These are phyloP conservation scores for Chaetodon auriga DNA, from an alignment of 2,113 vertebrate genomes.

Conservation along the genomic window DNA sequence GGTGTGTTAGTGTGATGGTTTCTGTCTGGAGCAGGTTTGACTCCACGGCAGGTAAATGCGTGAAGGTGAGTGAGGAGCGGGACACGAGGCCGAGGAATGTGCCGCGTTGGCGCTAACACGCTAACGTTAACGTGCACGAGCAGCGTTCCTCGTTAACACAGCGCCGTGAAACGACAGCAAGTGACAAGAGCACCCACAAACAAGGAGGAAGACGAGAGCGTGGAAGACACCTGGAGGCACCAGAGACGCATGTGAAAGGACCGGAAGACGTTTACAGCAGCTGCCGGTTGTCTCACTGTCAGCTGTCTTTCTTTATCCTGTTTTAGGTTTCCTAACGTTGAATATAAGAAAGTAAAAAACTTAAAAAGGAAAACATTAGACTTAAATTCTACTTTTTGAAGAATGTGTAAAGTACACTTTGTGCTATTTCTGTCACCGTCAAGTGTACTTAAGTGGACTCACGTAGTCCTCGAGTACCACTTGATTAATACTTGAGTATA, in stretches of 20 bases:
- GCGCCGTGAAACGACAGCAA: constrained; percentile 10
- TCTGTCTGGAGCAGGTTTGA: constrained; percentile 3
- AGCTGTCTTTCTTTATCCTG: not conserved
- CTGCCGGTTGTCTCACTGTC: not conserved
- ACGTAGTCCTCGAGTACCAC: too few relatives aligned
- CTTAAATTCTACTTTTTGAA: too few relatives aligned
- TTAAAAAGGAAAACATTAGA: constrained; percentile 4
- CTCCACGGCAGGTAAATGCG: not conserved
- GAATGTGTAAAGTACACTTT: too few relatives aligned
- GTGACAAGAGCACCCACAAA: constrained; percentile 26
- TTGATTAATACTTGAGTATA: too few relatives aligned
- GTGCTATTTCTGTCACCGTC: too few relatives aligned
- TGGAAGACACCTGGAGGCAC: not conserved
- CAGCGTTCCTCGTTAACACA: constrained; percentile 17
- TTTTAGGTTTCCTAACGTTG: not conserved
- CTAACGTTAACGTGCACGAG: not conserved
- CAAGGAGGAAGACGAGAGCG: not conserved
- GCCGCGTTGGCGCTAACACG: not conserved
- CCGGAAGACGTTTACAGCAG: not conserved
- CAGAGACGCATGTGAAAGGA: too few relatives aligned
- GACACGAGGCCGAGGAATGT: constrained; percentile 4
- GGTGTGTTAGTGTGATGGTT: too few relatives aligned
- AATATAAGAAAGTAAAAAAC: too few relatives aligned
- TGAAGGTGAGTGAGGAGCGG: not conserved
- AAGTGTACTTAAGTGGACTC: too few relatives aligned